Percentiles rank a stretch among this genome's conserved stretches.
phyloP scores from a whole-genome alignment of 2,797 vertebrate genomes.

The Halcyon leucocephala region DNA sequence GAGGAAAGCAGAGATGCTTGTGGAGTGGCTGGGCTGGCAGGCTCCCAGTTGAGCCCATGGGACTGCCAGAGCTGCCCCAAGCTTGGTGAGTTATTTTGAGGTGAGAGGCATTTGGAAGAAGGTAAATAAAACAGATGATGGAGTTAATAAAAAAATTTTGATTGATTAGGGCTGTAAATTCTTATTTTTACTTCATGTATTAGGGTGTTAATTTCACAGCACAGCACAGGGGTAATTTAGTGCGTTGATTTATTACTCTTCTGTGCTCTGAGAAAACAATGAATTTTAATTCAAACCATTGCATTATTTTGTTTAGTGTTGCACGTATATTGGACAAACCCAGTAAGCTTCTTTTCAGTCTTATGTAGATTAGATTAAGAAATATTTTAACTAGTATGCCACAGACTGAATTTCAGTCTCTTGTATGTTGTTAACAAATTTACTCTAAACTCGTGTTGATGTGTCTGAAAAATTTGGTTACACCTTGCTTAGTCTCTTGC shows the following conservation, averaged over 20 bases:
- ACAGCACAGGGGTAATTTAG: constrained; percentile 59
- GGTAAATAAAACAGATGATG: constrained; percentile 69
- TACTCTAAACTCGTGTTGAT: neutral
- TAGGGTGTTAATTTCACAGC: constrained; percentile 71
- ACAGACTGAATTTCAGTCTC: neutral
- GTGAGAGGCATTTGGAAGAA: neutral
- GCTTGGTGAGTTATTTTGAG: neutral
- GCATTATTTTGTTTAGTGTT: neutral
- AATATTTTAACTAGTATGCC: neutral
- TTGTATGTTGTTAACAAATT: neutral
- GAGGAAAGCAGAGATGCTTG: neutral
- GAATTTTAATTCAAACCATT: constrained; percentile 67
- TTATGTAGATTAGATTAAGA: neutral
- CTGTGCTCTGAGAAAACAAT: constrained; percentile 52
- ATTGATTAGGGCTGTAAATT: constrained; percentile 69
- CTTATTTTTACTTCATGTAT: constrained; percentile 70
- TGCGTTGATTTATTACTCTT: constrained; percentile 66
- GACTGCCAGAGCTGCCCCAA: rapidly evolving
- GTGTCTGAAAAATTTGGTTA: neutral
- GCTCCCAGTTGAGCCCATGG: neutral
- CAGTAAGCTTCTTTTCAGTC: neutral
- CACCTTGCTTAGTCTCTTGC: neutral
- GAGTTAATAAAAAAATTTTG: constrained; percentile 48
- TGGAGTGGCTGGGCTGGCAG: neutral
- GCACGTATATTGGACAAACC: neutral